These are phyloP conservation scores for Scotopteryx bipunctaria DNA, from an alignment of 2,888 invertebrate genomes.

Conservation along the genomic window DNA sequence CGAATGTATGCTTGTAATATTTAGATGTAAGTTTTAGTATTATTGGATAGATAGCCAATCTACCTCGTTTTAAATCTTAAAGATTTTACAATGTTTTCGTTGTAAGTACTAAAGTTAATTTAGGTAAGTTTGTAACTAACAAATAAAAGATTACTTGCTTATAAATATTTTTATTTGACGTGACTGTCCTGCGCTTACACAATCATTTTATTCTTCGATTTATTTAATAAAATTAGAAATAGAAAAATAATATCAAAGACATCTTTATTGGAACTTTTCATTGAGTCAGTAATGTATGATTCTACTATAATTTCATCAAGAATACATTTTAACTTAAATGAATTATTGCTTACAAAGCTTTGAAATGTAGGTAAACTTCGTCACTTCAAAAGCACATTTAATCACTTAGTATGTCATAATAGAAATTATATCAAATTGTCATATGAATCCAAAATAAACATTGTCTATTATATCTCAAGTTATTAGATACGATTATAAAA, in stretches of 20 bases:
- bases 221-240: constrained; percentile 82
- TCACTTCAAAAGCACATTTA: constrained; percentile 59
- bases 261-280: constrained; percentile 75
- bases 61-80: constrained; percentile 31
- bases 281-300: constrained; percentile 52
- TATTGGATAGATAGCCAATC: constrained; percentile 6
- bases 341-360: constrained; percentile 39
- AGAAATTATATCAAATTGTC: constrained; percentile 57
- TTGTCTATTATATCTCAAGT: constrained; percentile 73
- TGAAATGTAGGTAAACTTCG: constrained; percentile 40
- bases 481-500: constrained; percentile 56
- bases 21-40: not conserved
- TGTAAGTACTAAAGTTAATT: not conserved
- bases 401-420: constrained; percentile 38
- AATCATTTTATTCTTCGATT: constrained; percentile 74
- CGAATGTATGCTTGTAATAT: too few relatives aligned
- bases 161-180: constrained; percentile 81
- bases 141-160: constrained; percentile 72
- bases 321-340: constrained; percentile 31
- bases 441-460: constrained; percentile 62
- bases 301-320: constrained; percentile 28
- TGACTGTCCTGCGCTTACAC: constrained; percentile 77
- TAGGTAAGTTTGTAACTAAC: constrained; percentile 7
- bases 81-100: constrained; percentile 6
- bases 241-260: constrained; percentile 83